A percentile compares a stretch with the other conserved stretches of the same genome.
phyloP scores from a whole-genome alignment of 2,797 vertebrate species.

The Selene dorsalis region DNA sequence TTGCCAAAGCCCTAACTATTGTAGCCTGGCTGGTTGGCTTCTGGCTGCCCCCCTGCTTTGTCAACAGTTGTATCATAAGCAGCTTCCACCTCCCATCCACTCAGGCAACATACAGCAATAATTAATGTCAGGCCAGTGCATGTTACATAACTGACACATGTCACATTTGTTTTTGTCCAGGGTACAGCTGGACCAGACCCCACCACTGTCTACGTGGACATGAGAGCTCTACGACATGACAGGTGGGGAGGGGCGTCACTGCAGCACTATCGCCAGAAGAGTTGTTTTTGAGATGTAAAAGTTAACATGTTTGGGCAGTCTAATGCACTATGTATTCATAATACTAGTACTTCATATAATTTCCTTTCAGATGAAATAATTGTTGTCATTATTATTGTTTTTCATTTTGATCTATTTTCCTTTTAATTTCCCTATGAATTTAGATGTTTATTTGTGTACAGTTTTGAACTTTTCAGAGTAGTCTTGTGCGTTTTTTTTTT shows the following conservation, averaged over 20 bases:
- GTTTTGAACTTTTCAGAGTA: not conserved
- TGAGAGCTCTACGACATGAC: slow-evolving; percentile 95
- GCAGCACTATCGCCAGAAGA: not conserved
- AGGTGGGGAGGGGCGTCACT: slow-evolving; percentile 81
- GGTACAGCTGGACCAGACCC: slow-evolving; percentile 96
- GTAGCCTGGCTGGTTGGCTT: slow-evolving; percentile 75
- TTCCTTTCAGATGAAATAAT: not conserved
- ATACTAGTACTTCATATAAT: not conserved
- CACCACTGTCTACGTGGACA: slow-evolving; percentile 96
- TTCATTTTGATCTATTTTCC: not conserved
- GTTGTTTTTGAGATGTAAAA: not conserved
- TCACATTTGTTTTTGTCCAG: slow-evolving; percentile 74
- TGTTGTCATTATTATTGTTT: not conserved
- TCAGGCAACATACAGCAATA: slow-evolving; percentile 27
- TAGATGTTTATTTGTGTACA: not conserved
- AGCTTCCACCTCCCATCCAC: slow-evolving; percentile 64
- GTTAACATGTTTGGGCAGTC: not conserved
- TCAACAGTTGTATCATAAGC: slow-evolving; percentile 62
- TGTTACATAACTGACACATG: not conserved
- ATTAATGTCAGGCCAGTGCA: not conserved
- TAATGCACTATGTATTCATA: not conserved
- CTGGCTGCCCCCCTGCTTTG: slow-evolving; percentile 72
- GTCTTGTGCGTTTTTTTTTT: not conserved
- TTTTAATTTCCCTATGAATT: not conserved
- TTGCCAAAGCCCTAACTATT: slow-evolving; percentile 53